A percentile compares a stretch with the other conserved stretches of the same genome.
phyloP scores from a whole-genome alignment of 53 echinoderm and acorn worm genomes.

The Glandiceps talaboti region DNA sequence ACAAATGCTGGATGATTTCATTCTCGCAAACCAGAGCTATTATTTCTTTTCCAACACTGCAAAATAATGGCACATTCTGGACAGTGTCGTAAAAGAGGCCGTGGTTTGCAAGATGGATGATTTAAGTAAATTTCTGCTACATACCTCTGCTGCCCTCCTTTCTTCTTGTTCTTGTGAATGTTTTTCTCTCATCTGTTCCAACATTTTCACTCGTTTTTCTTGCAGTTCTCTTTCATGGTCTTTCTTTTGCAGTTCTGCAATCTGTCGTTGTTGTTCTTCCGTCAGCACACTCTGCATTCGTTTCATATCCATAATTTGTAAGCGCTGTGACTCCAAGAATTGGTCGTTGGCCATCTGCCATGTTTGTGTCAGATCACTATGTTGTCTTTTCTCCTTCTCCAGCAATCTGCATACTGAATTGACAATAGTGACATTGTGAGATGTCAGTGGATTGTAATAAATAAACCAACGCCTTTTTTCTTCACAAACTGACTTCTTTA shows the following conservation, averaged over 20 bases:
- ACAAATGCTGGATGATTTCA: no score
- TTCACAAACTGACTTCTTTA: no score
- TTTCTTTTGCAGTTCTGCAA: slow-evolving; percentile 61
- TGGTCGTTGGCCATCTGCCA: slow-evolving; percentile 99
- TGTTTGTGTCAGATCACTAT: slow-evolving; percentile 68
- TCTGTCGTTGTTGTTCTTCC: slow-evolving; percentile 94
- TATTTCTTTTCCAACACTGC: no score
- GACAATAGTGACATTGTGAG: no score
- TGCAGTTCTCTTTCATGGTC: slow-evolving; percentile 78
- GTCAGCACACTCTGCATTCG: slow-evolving; percentile 82
- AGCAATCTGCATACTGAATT: slow-evolving; percentile 66
- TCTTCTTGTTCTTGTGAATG: slow-evolving; percentile 11
- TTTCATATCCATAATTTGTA: slow-evolving; percentile 96
- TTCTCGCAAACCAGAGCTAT: no score
- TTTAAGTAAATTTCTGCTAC: no score
- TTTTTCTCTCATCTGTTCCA: slow-evolving; percentile 49
- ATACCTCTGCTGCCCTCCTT: slow-evolving; percentile 3
- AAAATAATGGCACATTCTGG: no score
- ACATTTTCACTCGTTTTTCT: slow-evolving; percentile 49
- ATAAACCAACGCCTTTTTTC: no score
- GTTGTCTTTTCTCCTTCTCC: slow-evolving; percentile 71
- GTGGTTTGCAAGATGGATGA: no score
- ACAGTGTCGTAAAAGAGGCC: no score
- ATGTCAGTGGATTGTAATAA: no score
- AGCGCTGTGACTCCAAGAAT: slow-evolving; percentile 72